Percentiles rank a stretch among this genome's conserved stretches.
These are phyloP conservation scores for Gopherus evgoodei DNA, from an alignment of 2,113 vertebrate genomes.

Conservation along the genomic window DNA sequence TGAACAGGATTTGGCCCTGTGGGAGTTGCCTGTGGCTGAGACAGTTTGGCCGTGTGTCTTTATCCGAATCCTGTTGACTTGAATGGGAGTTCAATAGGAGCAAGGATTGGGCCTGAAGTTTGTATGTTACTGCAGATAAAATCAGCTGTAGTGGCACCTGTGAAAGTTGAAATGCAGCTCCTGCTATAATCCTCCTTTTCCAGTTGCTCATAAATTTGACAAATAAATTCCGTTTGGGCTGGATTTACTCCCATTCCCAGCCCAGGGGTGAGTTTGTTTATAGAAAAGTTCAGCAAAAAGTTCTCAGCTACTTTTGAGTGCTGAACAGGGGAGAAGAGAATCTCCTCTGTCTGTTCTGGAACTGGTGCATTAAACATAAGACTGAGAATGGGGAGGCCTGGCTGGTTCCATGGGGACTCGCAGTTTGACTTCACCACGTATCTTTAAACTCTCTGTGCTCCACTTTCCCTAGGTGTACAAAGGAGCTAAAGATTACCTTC, in stretches of 20 bases:
- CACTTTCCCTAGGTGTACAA: neutral
- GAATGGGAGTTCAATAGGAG: neutral
- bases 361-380: neutral
- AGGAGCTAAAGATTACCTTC: neutral
- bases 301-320: neutral
- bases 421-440: neutral
- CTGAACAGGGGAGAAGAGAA: neutral
- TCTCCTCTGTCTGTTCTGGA: neutral
- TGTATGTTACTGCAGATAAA: neutral
- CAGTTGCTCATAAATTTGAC: neutral
- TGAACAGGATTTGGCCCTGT: accelerated
- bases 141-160: neutral
- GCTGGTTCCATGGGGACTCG: neutral
- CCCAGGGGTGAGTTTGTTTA: neutral
- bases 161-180: neutral
- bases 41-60: accelerated
- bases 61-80: neutral
- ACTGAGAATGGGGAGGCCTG: neutral
- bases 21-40: neutral
- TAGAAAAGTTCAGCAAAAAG: neutral
- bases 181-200: neutral
- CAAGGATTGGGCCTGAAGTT: neutral
- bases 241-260: neutral
- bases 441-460: neutral
- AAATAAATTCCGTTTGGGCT: neutral